phyloP scores from a whole-genome alignment of 2,797 vertebrate species.

The Mus caroli region DNA sequence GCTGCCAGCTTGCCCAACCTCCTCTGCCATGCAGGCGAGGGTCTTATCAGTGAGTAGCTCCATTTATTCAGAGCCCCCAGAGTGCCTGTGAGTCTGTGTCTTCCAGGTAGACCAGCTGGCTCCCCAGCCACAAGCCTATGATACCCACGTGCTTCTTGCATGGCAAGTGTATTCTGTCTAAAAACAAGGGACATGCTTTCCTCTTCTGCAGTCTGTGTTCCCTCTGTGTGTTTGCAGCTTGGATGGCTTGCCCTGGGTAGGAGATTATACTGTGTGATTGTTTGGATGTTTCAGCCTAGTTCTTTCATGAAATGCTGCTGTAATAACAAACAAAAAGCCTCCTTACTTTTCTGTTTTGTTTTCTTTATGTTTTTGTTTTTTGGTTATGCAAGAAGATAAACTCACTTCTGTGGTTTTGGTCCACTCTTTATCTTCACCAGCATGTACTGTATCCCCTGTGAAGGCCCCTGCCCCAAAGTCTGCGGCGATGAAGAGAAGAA shows the following conservation, averaged over 20 bases:
- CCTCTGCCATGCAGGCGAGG: neutral
- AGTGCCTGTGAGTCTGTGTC: neutral
- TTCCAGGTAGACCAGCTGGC: constrained; percentile 56
- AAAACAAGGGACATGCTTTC: constrained; percentile 1
- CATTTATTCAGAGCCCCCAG: neutral
- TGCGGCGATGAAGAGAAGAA: constrained; percentile 90
- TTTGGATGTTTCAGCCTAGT: neutral
- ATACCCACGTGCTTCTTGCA: neutral
- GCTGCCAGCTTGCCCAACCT: neutral
- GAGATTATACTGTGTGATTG: neutral
- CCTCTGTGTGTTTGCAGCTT: neutral
- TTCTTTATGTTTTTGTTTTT: neutral
- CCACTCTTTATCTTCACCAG: constrained; percentile 86
- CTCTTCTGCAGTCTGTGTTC: constrained; percentile 4
- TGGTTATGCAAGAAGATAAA: neutral
- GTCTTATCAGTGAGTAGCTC: neutral
- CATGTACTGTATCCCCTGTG: constrained; percentile 97
- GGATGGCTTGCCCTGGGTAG: neutral
- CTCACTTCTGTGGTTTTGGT: neutral
- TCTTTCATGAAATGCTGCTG: neutral
- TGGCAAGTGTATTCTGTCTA: constrained; percentile 41
- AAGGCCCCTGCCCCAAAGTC: constrained; percentile 96
- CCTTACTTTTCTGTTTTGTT: neutral
- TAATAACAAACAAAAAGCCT: neutral
- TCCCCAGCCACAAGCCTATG: neutral